A percentile compares a stretch with the other conserved stretches of the same genome.
Evolutionary conservation across 2,113 vertebrate species (phyloP).

Genomic region (Hippolais icterina): DNA sequence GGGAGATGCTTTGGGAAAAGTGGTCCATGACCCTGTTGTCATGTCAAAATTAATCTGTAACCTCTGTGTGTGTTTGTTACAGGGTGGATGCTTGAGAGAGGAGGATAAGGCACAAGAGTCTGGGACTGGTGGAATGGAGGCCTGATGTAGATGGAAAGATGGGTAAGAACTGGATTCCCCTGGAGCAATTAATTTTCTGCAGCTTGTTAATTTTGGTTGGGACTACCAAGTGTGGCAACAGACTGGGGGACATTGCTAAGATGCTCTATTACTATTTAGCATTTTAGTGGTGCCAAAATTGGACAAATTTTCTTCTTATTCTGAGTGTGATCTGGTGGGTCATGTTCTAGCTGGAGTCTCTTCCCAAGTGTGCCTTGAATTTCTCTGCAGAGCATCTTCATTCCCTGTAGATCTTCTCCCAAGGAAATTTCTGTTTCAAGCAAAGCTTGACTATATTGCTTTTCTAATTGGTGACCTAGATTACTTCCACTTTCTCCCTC

Average conservation of each 20-base stretch:
- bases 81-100: constrained; percentile 49
- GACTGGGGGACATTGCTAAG: background rate
- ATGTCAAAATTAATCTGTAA: background rate
- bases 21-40: background rate
- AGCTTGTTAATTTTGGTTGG: background rate
- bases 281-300: background rate
- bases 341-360: background rate
- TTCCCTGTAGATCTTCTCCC: background rate
- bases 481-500: background rate
- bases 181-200: background rate
- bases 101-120: background rate
- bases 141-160: constrained; percentile 70
- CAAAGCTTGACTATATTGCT: background rate
- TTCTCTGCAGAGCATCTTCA: background rate
- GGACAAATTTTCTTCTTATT: background rate
- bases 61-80: constrained; percentile 14
- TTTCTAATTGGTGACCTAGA: background rate
- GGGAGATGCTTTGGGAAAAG: background rate
- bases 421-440: background rate
- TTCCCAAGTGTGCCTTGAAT: background rate
- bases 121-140: constrained; percentile 31
- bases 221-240: fast-evolving
- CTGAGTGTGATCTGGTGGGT: background rate
- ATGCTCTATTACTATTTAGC: background rate
- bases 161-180: constrained; percentile 52